Conservation (phyloP, 2,797 vertebrate species). For the Eutrigla gurnardus region DNA sequence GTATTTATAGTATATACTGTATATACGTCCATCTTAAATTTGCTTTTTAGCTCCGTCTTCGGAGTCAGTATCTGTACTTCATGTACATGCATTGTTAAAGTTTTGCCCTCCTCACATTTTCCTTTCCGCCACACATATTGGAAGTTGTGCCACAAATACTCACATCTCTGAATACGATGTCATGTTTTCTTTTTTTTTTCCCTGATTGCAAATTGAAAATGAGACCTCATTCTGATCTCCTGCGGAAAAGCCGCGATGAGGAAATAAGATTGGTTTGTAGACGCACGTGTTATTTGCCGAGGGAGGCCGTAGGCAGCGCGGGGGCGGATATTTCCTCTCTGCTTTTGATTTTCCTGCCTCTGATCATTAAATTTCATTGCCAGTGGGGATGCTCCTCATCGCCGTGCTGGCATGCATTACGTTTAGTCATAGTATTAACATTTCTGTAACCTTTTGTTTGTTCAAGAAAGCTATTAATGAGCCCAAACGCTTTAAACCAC, state of each 20-base stretch:
- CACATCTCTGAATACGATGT: constrained; percentile 34
- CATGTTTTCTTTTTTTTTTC: background rate
- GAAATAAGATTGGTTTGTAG: constrained; percentile 58
- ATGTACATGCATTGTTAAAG: background rate
- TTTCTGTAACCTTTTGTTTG: constrained; percentile 68
- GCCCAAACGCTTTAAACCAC: constrained; percentile 18
- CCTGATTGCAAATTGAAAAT: constrained; percentile 54
- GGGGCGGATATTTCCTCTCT: constrained; percentile 37
- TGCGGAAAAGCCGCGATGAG: constrained; percentile 30
- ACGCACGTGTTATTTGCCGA: constrained; percentile 46
- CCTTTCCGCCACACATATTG: background rate
- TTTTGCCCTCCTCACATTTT: background rate
- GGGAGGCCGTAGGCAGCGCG: constrained; percentile 2
- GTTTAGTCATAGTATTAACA: constrained; percentile 62
- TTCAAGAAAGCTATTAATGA: constrained; percentile 49
- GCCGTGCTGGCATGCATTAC: constrained; percentile 48
- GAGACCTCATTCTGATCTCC: constrained; percentile 46
- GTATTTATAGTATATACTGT: too few species aligned
- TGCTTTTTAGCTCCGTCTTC: too few species aligned
- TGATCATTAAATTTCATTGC: constrained; percentile 67
- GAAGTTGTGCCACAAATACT: background rate
- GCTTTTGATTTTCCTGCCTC: constrained; percentile 50
- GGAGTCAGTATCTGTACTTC: background rate
- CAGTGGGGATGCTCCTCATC: constrained; percentile 45
- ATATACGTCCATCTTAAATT: too few species aligned